Conservation (phyloP, 1,140 invertebrate genomes). For the Subanguina moxae region DNA sequence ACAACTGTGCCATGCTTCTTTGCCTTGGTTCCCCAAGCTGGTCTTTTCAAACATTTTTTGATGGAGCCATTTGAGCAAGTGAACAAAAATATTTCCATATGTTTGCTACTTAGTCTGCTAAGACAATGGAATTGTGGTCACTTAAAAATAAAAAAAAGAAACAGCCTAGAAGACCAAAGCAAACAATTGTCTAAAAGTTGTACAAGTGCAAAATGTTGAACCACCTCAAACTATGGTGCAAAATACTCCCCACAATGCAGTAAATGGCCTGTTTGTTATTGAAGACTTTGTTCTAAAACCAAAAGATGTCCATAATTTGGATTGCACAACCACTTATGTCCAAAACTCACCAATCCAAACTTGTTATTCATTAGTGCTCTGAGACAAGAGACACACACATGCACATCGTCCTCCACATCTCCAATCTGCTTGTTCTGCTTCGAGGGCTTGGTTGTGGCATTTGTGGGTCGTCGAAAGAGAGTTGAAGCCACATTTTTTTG, state of each 20-base stretch:
- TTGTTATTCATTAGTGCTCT: slow-evolving; percentile 99
- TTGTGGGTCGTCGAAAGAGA: not conserved
- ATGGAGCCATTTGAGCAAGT: no score
- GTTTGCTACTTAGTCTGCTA: no score
- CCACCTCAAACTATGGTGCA: slow-evolving; percentile 68
- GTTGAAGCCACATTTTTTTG: not conserved
- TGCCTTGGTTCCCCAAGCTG: no score
- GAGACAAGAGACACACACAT: slow-evolving; percentile 97
- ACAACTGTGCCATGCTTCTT: no score
- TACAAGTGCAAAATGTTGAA: no score
- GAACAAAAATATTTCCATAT: no score
- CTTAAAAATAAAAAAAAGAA: no score
- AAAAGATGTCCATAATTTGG: no score
- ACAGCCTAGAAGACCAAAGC: no score
- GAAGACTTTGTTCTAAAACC: slow-evolving; percentile 90
- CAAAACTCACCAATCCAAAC: slow-evolving; percentile 74
- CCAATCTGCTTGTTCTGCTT: slow-evolving; percentile 11
- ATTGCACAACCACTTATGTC: no score
- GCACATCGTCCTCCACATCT: slow-evolving; percentile 91
- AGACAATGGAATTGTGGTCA: no score
- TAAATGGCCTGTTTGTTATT: slow-evolving; percentile 95
- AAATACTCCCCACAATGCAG: slow-evolving; percentile 90
- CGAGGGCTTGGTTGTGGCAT: not conserved
- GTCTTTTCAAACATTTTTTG: no score
- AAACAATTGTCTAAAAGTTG: not conserved